Evolutionary conservation across 2,797 vertebrate genomes (phyloP).

Genomic region (Pseudochaenichthys georgianus): DNA sequence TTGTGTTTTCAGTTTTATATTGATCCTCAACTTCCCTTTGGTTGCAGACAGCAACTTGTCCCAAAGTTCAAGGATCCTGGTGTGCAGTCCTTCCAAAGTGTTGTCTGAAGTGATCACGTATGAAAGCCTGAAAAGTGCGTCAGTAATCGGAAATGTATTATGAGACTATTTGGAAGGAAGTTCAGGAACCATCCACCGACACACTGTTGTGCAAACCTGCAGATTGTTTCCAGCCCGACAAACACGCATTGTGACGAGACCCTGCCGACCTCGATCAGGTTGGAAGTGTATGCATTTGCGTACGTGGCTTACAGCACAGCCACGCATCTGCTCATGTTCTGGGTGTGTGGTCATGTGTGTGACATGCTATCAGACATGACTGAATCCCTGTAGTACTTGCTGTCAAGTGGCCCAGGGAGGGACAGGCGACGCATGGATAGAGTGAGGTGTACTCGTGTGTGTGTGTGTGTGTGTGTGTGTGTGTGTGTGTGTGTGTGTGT

Average conservation of each 20-base stretch:
- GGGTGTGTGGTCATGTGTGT: constrained; percentile 49
- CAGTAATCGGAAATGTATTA: too few relatives aligned
- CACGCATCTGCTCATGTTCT: constrained; percentile 37
- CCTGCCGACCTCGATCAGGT: constrained; percentile 38
- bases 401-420: constrained; percentile 46
- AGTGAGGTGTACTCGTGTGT: constrained; percentile 1
- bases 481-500: too few relatives aligned
- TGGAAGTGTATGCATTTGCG: background rate
- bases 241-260: constrained; percentile 4
- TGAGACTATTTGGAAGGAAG: too few relatives aligned
- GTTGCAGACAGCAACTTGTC: too few relatives aligned
- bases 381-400: constrained; percentile 23
- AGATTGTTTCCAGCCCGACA: constrained; percentile 22
- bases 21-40: too few relatives aligned
- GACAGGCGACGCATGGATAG: constrained; percentile 37
- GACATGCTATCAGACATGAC: constrained; percentile 63
- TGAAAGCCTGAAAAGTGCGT: too few relatives aligned
- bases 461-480: too few relatives aligned
- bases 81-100: too few relatives aligned
- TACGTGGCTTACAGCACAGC: constrained; percentile 9
- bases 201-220: background rate
- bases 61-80: too few relatives aligned
- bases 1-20: too few relatives aligned
- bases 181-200: background rate
- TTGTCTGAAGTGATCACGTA: too few relatives aligned